Evolutionary conservation across 2,797 vertebrate species (phyloP), one percentile per base, ranked within the genome.

Genomic region (Anguilla megastoma): DNA sequence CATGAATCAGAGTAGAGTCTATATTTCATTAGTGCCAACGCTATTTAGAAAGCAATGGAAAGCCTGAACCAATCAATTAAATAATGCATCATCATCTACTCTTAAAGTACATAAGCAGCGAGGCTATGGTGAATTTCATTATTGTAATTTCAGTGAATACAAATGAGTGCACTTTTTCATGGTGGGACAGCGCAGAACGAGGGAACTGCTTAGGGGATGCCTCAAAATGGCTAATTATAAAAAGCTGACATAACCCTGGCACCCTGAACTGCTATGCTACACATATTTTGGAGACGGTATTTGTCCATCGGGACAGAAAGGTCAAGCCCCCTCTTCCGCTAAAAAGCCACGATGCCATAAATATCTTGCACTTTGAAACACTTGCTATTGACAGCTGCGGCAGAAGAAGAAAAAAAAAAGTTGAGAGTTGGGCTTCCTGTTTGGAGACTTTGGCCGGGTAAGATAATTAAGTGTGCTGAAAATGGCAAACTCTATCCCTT

Each of bases 401-500:
- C 18, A 8, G 79, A 10, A 82, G 45, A 18, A 80, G 36, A 41
- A 41, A 41, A 41, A 41, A 36, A 41, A 3, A 41, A 41, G 36
- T 41, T 41, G 36, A 21, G 33, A 33, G 71, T 16, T 5, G 0
- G 21, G 8, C 79, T 18, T 10, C 33, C 30, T 41, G 14, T 79
- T 24, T 82, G 50, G 24, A 50, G 79, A n/a, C 41, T 45, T 50
- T 45, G 41, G 79, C 12, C 0, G 45, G 21, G 21, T 82, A n/a
- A 82, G 79, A n/a, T 82, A 36, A 76, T 76, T 76, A 76, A 76
- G 71, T 12, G 18, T 12, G 71, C 71, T 41, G 33, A 41, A 76
- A 36, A 36, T 18, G 33, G 71, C 16, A 76, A 41, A 36, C 33
- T 14, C 71, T 76, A 16, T 76, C 33, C 33, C 30, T 36, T 76